Conservation (phyloP, 2,797 vertebrate species). For the Protosalanx chinensis region DNA sequence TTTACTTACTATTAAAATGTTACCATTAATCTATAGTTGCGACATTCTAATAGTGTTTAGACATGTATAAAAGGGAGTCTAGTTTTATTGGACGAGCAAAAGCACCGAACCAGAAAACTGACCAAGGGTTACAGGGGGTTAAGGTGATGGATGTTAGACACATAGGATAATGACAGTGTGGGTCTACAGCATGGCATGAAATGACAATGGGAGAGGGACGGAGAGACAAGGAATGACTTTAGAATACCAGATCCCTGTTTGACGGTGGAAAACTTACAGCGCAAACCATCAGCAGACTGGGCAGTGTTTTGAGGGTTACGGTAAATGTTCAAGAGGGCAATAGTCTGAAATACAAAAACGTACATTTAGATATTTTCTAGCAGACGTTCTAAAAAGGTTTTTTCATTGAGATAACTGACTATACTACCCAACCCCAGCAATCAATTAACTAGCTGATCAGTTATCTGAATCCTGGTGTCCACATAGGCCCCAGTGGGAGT, state of each 20-base stretch:
- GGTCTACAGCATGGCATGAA: not conserved
- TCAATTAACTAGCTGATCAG: not conserved
- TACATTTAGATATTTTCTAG: slow-evolving; percentile 14
- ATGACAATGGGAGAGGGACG: no score
- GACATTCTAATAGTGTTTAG: not conserved
- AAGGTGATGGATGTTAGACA: not conserved
- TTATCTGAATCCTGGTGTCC: not conserved
- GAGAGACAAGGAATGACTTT: not conserved
- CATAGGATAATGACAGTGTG: not conserved
- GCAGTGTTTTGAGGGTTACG: slow-evolving; percentile 98
- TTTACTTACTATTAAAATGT: not conserved
- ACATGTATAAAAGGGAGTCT: not conserved
- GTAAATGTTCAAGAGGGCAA: slow-evolving; percentile 98
- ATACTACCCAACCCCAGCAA: not conserved
- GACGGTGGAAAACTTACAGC: slow-evolving; percentile 89
- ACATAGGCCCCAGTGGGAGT: not conserved
- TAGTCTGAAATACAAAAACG: slow-evolving; percentile 82
- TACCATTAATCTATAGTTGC: not conserved
- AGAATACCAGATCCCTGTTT: slow-evolving; percentile 69
- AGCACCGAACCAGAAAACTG: not conserved
- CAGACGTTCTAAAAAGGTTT: slow-evolving; percentile 1
- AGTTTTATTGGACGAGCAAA: not conserved
- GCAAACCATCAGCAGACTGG: slow-evolving; percentile 97
- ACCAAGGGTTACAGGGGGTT: not conserved
- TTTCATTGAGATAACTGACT: not conserved